Evolutionary conservation across 53 echinoderm and acorn worm species (phyloP), one percentile per base, ranked within the genome.

Genomic region (Holothuria leucospilota): DNA sequence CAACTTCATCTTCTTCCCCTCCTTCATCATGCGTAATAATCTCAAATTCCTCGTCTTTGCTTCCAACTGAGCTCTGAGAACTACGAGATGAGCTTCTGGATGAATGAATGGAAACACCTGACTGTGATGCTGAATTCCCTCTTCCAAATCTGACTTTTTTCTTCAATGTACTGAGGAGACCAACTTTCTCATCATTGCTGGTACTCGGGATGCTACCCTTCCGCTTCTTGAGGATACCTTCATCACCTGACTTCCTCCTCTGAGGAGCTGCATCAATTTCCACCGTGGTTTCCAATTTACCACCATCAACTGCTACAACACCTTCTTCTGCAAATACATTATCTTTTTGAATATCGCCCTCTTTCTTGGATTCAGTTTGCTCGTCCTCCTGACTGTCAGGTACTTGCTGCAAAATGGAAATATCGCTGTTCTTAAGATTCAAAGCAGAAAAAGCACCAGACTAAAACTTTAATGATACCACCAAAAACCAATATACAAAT

Each of bases 191-290:
- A 8, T 58, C 34, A 29, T 5, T 80, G 62, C 59, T 59, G 12
- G 59, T 13, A 61, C 39, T 59, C 12, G 51, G 25, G 46, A 78
- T 30, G 59, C 59, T 61, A 20, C 80, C 65, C 39, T 46, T 83
- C n/a, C 29, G 28, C 71, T 38, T 91, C 86, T 67, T 80, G 52
- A 80, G 90, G 63, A 87, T 81, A 23, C 73, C 86, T 63, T 71
- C 90, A 67, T 90, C 92, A 75, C 81, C 90, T 21, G 84, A 80
- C 78, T 86, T 94, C 27, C 88, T 90, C 60, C 94, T 79, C 6
- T 90, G 92, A 10, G 94, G 94, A 14, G 84, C 90, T 34, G 94
- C 94, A 86, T 94, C 94, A n/a, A 41, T 24, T n/a, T 83, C 84
- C 0, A 66, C 51, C 41, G 6, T 38, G 49, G 6, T 28, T 30